phyloP scores from a whole-genome alignment of 1,140 invertebrate species.

The Brachionus asplanchnoidis region DNA sequence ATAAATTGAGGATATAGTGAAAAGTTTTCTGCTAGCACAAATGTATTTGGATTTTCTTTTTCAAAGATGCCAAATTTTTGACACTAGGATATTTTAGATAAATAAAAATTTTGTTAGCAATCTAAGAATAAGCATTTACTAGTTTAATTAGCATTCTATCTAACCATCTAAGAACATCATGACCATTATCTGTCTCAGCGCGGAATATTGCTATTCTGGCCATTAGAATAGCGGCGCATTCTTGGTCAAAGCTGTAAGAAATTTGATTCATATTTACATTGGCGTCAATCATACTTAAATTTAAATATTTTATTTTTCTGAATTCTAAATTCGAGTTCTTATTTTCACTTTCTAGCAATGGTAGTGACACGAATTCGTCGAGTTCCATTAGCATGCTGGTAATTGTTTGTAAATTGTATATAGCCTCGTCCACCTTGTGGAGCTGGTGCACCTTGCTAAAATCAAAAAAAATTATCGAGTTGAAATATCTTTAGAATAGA shows the following conservation, averaged over 20 bases:
- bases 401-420: slow-evolving; percentile 96
- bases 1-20: slow-evolving; percentile 98
- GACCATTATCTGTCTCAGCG: slow-evolving; percentile 89
- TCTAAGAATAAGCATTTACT: not conserved
- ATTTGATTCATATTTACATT: slow-evolving; percentile 61
- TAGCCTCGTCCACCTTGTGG: slow-evolving; percentile 91
- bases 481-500: slow-evolving; percentile 52
- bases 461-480: not conserved
- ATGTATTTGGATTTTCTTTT: slow-evolving; percentile 93
- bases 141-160: slow-evolving; percentile 90
- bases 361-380: slow-evolving; percentile 91
- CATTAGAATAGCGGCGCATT: slow-evolving; percentile 93
- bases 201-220: slow-evolving; percentile 89
- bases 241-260: slow-evolving; percentile 91
- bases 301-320: no score
- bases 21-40: slow-evolving; percentile 90
- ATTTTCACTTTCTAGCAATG: slow-evolving; percentile 70
- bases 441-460: slow-evolving; percentile 76
- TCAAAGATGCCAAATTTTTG: slow-evolving; percentile 98
- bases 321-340: not conserved
- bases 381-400: slow-evolving; percentile 94
- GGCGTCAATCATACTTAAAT: slow-evolving; percentile 62
- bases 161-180: slow-evolving; percentile 94
- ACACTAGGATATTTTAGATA: slow-evolving; percentile 64
- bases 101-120: not conserved